A percentile compares a stretch with the other conserved stretches of the same genome.
These are phyloP conservation scores for Campopleginae sp. DNA, from an alignment of 2,888 invertebrate genomes.

Conservation along the genomic window DNA sequence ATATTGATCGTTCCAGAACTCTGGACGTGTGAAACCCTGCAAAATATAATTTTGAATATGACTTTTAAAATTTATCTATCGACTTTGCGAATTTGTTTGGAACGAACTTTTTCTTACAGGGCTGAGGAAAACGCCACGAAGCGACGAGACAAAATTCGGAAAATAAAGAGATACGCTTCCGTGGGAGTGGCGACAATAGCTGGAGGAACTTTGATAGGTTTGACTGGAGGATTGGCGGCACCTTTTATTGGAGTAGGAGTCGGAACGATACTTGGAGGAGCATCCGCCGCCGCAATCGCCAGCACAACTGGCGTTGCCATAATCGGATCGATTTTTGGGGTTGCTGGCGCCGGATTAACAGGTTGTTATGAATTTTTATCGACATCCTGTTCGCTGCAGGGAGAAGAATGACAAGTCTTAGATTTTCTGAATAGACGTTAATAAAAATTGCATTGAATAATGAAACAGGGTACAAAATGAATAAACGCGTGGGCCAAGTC, in stretches of 20 bases:
- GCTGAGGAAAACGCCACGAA: slow-evolving; percentile 85
- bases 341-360: slow-evolving; percentile 88
- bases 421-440: slow-evolving; percentile 3
- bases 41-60: background rate
- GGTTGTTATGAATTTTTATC: slow-evolving; percentile 77
- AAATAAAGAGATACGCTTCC: slow-evolving; percentile 87
- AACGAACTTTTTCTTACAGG: slow-evolving; percentile 77
- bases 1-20: background rate
- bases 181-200: slow-evolving; percentile 88
- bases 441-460: slow-evolving; percentile 14
- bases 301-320: slow-evolving; percentile 86
- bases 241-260: slow-evolving; percentile 87
- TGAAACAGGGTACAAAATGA: slow-evolving; percentile 88
- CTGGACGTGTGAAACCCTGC: background rate
- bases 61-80: background rate
- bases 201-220: slow-evolving; percentile 88
- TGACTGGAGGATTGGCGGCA: slow-evolving; percentile 89
- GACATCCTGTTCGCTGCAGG: background rate
- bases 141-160: slow-evolving; percentile 85
- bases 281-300: slow-evolving; percentile 85
- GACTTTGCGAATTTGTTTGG: background rate
- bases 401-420: background rate
- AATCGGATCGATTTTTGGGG: slow-evolving; percentile 88
- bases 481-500: slow-evolving; percentile 88
- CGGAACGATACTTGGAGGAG: slow-evolving; percentile 84